These are phyloP conservation scores for Grantiella picta DNA, from an alignment of 2,113 vertebrate genomes.

Conservation along the genomic window DNA sequence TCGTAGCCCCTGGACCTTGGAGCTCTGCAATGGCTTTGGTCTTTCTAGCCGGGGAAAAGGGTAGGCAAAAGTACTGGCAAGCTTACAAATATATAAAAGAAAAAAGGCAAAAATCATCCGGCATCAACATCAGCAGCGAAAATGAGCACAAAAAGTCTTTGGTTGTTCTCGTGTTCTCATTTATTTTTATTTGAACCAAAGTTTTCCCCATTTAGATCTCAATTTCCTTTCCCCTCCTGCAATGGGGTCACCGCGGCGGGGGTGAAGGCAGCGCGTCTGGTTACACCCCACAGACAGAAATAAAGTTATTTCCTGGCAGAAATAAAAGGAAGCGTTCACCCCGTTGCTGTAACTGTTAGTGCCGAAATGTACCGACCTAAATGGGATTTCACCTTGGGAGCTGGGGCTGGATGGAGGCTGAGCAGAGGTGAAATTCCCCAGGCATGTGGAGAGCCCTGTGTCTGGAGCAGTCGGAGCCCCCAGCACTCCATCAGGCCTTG, in stretches of 20 bases:
- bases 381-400: constrained; percentile 59
- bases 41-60: too few relatives aligned
- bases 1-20: too few relatives aligned
- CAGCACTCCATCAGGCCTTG: neutral
- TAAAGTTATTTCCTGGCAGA: neutral
- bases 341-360: neutral
- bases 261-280: neutral
- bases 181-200: neutral
- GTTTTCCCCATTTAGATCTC: constrained; percentile 34
- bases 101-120: too few relatives aligned
- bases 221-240: constrained; percentile 23
- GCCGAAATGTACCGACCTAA: constrained; percentile 9
- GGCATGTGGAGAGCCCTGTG: constrained; percentile 9
- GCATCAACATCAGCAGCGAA: neutral
- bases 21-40: too few relatives aligned
- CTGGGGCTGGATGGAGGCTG: neutral
- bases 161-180: neutral
- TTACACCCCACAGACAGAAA: neutral
- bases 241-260: constrained; percentile 13
- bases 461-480: neutral
- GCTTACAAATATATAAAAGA: too few relatives aligned
- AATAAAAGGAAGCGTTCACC: neutral
- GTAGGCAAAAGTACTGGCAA: too few relatives aligned
- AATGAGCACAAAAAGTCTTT: neutral
- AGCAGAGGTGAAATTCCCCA: constrained; percentile 16